Evolutionary conservation across 2,113 vertebrate genomes (phyloP).

Genomic region (Anas platyrhynchos): DNA sequence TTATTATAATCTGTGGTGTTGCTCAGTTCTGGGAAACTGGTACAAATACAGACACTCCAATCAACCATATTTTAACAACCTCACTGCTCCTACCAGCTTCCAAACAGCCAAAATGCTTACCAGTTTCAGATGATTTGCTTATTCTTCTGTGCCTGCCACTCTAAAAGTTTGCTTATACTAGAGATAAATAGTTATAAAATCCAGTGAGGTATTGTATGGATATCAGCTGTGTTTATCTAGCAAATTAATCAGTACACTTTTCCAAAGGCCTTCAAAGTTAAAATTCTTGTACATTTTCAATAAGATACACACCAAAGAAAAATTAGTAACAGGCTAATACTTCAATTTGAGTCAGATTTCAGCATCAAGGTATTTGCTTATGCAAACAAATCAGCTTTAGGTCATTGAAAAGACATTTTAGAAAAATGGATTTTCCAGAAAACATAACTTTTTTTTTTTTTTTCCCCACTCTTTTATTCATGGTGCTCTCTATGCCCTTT

Average conservation of each 20-base stretch:
- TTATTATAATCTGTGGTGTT: accelerated
- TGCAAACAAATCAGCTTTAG: not conserved
- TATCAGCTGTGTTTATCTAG: not conserved
- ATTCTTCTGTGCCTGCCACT: not conserved
- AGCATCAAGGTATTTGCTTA: not conserved
- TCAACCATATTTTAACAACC: not conserved
- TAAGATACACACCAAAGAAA: not conserved
- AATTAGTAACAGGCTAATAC: not conserved
- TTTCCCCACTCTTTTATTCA: not conserved
- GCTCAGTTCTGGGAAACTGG: not conserved
- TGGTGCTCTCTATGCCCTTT: not conserved
- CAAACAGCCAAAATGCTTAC: not conserved
- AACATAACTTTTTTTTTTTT: not conserved
- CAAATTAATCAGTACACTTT: not conserved
- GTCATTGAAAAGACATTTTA: not conserved
- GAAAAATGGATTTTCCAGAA: not conserved
- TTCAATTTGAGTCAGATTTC: not conserved
- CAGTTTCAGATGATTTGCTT: not conserved
- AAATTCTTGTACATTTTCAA: not conserved
- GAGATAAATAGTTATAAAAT: not conserved
- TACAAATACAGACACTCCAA: not conserved
- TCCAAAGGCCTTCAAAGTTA: not conserved
- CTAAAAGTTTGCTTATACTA: not conserved
- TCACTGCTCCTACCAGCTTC: not conserved
- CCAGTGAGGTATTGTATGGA: not conserved